Conservation (phyloP, 2,113 vertebrate genomes). For the Tachysurus fulvidraco region DNA sequence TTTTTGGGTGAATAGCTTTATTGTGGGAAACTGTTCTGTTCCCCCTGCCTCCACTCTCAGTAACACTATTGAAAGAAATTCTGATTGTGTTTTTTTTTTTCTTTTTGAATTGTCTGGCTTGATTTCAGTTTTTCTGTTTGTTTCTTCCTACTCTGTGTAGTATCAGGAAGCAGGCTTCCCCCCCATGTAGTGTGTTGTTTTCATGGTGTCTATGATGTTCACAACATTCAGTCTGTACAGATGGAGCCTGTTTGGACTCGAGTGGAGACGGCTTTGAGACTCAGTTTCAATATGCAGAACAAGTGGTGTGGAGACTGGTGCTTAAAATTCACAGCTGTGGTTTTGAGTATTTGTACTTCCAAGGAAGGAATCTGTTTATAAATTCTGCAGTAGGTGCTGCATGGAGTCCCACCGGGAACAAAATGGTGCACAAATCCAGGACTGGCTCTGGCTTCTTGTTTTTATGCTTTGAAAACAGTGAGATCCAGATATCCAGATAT, state of each 20-base stretch:
- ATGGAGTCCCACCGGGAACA: neutral
- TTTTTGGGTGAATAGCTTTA: conserved; percentile 56
- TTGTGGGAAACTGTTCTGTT: conserved; percentile 53
- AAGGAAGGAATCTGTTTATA: conserved; percentile 21
- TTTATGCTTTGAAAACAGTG: neutral
- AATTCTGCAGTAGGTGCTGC: conserved; percentile 8
- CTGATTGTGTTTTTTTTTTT: neutral
- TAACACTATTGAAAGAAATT: conserved; percentile 31
- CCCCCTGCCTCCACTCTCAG: conserved; percentile 35
- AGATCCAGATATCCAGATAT: neutral
- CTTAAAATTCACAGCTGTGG: neutral
- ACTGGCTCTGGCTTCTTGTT: neutral
- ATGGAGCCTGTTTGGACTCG: neutral
- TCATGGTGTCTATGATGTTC: conserved; percentile 10
- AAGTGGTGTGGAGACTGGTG: neutral
- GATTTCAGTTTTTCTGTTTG: neutral
- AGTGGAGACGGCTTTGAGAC: neutral
- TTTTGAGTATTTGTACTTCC: conserved; percentile 7
- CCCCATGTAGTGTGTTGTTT: conserved; percentile 8
- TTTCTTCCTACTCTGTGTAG: conserved; percentile 22
- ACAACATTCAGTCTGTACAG: neutral
- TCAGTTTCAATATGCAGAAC: neutral
- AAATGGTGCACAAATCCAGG: neutral
- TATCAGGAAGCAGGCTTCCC: conserved; percentile 35
- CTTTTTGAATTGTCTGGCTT: conserved; percentile 23